phyloP scores from a whole-genome alignment of 2,113 vertebrate species.

The Orthochromis malagaraziensis region DNA sequence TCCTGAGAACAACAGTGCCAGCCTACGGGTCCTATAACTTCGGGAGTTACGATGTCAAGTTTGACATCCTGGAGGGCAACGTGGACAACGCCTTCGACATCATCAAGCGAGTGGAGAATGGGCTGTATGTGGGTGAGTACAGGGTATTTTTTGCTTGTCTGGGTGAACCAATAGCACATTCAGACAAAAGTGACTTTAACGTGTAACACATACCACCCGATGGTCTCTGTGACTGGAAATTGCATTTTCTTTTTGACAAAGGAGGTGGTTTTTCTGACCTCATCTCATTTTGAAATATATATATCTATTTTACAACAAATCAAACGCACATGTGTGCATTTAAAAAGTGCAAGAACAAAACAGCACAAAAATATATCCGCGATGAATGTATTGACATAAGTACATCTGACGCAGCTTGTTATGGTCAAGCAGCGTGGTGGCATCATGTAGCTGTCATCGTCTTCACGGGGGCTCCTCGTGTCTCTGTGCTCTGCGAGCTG shows the following conservation, averaged over 20 bases:
- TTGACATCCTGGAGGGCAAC: constrained; percentile 91
- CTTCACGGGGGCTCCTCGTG: constrained; percentile 1
- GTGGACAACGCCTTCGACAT: constrained; percentile 89
- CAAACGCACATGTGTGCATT: constrained; percentile 49
- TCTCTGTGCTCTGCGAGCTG: constrained; percentile 1
- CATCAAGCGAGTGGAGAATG: constrained; percentile 84
- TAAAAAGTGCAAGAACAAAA: not conserved
- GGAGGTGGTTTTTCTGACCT: constrained; percentile 45
- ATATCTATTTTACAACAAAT: constrained; percentile 43
- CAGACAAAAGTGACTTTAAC: constrained; percentile 16
- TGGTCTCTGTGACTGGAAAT: constrained; percentile 34
- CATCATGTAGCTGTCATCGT: constrained; percentile 43
- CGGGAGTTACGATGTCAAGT: constrained; percentile 85
- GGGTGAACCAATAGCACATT: not conserved
- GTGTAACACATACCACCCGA: not conserved
- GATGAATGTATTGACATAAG: constrained; percentile 14
- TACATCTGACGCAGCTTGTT: constrained; percentile 23
- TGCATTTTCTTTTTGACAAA: constrained; percentile 32
- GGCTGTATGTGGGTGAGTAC: constrained; percentile 88
- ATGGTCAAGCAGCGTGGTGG: constrained; percentile 23
- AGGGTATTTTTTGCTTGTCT: not conserved
- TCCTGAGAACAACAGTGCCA: constrained; percentile 85
- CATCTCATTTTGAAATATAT: constrained; percentile 49
- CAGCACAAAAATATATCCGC: not conserved
- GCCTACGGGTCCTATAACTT: constrained; percentile 72